These are phyloP conservation scores for Apantesis nais DNA, from an alignment of 2,888 invertebrate species.

Conservation along the genomic window DNA sequence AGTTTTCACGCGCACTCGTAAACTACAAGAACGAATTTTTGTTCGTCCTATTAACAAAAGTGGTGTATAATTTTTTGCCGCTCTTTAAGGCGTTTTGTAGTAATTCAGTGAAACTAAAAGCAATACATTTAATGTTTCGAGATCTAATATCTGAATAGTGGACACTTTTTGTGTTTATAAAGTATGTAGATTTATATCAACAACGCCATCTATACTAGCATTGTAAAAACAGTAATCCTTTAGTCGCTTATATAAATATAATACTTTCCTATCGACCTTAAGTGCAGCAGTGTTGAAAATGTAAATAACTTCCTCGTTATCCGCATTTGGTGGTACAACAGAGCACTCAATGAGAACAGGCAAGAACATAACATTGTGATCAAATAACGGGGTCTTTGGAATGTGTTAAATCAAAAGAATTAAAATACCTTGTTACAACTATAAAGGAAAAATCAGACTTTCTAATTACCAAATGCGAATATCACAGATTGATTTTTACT, in stretches of 20 bases:
- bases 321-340: conserved; percentile 83
- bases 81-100: not conserved
- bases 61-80: not conserved
- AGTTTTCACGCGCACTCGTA: not conserved
- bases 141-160: not conserved
- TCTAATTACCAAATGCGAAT: conserved; percentile 83
- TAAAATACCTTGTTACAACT: conserved; percentile 47
- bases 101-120: not conserved
- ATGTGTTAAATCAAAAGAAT: conserved; percentile 63
- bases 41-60: not conserved
- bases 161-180: conserved; percentile 5
- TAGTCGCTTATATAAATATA: conserved; percentile 36
- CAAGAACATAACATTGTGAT: conserved; percentile 55
- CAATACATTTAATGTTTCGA: not conserved
- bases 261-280: conserved; percentile 76
- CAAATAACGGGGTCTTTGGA: conserved; percentile 64
- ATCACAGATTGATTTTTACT: conserved; percentile 77
- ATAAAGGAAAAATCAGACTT: conserved; percentile 71
- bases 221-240: conserved; percentile 16
- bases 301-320: conserved; percentile 76
- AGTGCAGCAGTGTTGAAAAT: conserved; percentile 81
- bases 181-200: not conserved
- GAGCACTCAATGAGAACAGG: conserved; percentile 80
- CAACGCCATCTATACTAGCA: conserved; percentile 18
- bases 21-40: not conserved